Percentiles rank a stretch among this genome's conserved stretches.
These are phyloP conservation scores for Alligator mississippiensis DNA, from an alignment of 2,113 vertebrate species.

Conservation along the genomic window DNA sequence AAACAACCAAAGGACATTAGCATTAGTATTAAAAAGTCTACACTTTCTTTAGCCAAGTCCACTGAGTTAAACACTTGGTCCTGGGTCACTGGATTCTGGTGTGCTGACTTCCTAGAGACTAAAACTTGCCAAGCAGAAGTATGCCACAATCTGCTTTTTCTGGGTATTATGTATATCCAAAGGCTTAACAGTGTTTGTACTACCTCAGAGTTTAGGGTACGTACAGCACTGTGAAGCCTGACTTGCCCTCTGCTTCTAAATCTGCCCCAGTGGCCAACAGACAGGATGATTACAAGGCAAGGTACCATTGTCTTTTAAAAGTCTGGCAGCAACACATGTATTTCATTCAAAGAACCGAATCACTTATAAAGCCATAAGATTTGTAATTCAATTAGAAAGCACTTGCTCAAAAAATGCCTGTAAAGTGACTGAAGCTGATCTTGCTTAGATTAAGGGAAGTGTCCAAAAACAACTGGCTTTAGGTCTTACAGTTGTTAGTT, in stretches of 20 bases:
- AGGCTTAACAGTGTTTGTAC: background rate
- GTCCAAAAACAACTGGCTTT: background rate
- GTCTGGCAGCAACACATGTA: background rate
- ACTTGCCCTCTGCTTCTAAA: background rate
- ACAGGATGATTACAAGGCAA: background rate
- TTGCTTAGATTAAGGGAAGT: background rate
- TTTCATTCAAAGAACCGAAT: background rate
- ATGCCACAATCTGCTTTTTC: background rate
- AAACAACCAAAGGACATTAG: background rate
- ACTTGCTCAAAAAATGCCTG: background rate
- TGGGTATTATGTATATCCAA: background rate
- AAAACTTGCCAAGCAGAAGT: background rate
- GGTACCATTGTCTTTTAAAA: no score
- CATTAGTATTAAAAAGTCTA: constrained; percentile 10
- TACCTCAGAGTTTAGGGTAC: background rate
- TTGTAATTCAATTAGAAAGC: background rate
- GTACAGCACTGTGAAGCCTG: background rate
- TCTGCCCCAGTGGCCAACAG: accelerated
- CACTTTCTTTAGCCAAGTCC: background rate
- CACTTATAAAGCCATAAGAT: background rate
- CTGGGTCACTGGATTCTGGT: background rate
- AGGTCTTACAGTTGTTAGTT: accelerated
- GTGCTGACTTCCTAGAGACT: background rate
- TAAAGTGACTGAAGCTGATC: accelerated
- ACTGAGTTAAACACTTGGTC: constrained; percentile 18